Base-by-base conservation (phyloP, 2,888 invertebrate species). In the Acanthosepion esculentum region DNA sequence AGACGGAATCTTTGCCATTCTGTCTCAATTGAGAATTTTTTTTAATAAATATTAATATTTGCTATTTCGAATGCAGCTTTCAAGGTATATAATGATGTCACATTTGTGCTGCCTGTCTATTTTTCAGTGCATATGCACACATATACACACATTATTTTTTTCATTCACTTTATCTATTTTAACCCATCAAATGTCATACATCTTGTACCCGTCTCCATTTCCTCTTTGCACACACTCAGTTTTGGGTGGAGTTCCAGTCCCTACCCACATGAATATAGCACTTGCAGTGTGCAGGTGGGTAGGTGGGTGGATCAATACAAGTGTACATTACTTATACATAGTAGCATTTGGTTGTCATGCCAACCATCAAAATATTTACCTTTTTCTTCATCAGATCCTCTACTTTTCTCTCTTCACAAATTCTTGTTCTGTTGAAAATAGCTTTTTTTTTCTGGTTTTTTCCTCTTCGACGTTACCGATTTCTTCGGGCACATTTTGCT, bases 301-400 rank as follows among this genome's bases (percentile, higher is more conserved):
- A 6, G 7, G 64, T 64, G 78, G 29, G 78, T 78, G 78, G 29
- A n/a, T 78, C 10, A n/a, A n/a, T 78, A n/a, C n/a, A 12, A 3
- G 78, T 78, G 78, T 78, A 78, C n/a, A 78, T 78, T 78, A 29
- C 78, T 78, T 78, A 78, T 78, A 78, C 78, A n/a, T 78, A n/a
- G n/a, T 8, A n/a, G 78, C n/a, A 78, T 78, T 78, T 78, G 78
- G 78, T n/a, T 78, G 78, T 10, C n/a, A 78, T 78, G 78, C n/a
- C 78, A 78, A 78, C 78, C 78, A 78, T 78, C 78, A 78, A n/a
- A 78, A 78, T 78, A 78, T 78, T 78, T 78, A 78, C 78, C 78
- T 78, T 64, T 78, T 29, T n/a, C 18, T 78, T n/a, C 8, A 10
- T n/a, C 29, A n/a, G 78, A 8, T 6, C 26, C 78, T 78, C 18